Evolutionary conservation across 2,113 vertebrate species (phyloP).

Genomic region (Canis aureus): DNA sequence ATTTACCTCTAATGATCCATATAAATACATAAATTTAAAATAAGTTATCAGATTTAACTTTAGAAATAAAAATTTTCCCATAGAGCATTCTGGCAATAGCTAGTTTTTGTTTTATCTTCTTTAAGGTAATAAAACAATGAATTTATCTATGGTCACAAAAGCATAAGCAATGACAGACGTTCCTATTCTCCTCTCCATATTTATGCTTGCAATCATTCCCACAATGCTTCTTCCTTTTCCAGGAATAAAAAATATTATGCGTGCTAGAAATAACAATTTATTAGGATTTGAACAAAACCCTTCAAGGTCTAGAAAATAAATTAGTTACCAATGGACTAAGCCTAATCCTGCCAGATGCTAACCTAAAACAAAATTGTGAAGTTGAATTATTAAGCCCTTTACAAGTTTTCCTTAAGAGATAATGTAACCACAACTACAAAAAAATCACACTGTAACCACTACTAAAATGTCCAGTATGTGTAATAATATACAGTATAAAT

Average conservation of each 20-base stretch:
- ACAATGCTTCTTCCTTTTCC: slow-evolving; percentile 4
- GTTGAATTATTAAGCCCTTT: slow-evolving; percentile 44
- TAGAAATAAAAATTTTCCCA: neutral
- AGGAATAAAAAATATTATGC: neutral
- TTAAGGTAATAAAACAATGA: neutral
- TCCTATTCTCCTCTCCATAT: neutral
- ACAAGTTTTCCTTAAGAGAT: slow-evolving; percentile 54
- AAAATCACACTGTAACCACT: neutral
- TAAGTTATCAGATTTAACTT: neutral
- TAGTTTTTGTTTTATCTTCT: neutral
- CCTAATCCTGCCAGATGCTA: neutral
- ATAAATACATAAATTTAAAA: neutral
- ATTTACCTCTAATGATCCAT: neutral
- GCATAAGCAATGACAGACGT: neutral
- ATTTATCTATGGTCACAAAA: neutral
- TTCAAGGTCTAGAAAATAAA: slow-evolving; percentile 58
- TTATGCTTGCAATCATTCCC: neutral
- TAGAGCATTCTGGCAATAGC: neutral
- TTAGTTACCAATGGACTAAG: neutral
- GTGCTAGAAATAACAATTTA: slow-evolving; percentile 8
- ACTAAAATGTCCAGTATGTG: neutral
- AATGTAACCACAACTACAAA: slow-evolving; percentile 48
- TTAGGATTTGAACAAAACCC: slow-evolving; percentile 5
- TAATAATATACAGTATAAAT: slow-evolving; percentile 45
- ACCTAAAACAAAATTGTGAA: slow-evolving; percentile 31